phyloP scores from a whole-genome alignment of 2,888 invertebrate species.

The Teleiodes luculella region DNA sequence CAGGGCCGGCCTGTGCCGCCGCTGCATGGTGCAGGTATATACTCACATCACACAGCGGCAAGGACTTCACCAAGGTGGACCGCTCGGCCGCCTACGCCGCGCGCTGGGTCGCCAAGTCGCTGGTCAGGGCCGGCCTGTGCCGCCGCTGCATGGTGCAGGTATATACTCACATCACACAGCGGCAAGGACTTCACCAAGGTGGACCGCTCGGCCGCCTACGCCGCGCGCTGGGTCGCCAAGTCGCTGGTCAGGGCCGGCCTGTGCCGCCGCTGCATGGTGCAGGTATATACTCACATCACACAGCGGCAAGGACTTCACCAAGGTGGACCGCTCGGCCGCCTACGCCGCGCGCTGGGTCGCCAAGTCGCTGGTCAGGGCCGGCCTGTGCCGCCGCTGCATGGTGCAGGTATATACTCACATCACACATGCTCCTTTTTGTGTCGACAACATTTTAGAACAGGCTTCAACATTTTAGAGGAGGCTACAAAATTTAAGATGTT shows the following conservation, averaged over 20 bases:
- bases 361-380: conserved; percentile 96
- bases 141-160: conserved; percentile 97
- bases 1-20: conserved; percentile 94
- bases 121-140: conserved; percentile 96
- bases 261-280: conserved; percentile 97
- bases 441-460: too few relatives aligned
- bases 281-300: too few relatives aligned
- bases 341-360: conserved; percentile 99
- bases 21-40: conserved; percentile 94
- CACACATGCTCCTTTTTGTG: too few relatives aligned
- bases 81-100: conserved; percentile 98
- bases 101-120: conserved; percentile 99
- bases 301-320: conserved; percentile 96
- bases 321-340: conserved; percentile 97
- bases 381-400: conserved; percentile 96
- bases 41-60: too few relatives aligned
- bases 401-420: conserved; percentile 90
- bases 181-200: conserved; percentile 97
- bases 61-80: conserved; percentile 98
- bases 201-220: conserved; percentile 98
- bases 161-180: too few relatives aligned
- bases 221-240: conserved; percentile 99
- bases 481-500: too few relatives aligned
- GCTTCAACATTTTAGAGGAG: too few relatives aligned
- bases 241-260: conserved; percentile 96